These are phyloP conservation scores for Antheraea mylitta DNA, from an alignment of 1,140 invertebrate genomes.

Conservation along the genomic window DNA sequence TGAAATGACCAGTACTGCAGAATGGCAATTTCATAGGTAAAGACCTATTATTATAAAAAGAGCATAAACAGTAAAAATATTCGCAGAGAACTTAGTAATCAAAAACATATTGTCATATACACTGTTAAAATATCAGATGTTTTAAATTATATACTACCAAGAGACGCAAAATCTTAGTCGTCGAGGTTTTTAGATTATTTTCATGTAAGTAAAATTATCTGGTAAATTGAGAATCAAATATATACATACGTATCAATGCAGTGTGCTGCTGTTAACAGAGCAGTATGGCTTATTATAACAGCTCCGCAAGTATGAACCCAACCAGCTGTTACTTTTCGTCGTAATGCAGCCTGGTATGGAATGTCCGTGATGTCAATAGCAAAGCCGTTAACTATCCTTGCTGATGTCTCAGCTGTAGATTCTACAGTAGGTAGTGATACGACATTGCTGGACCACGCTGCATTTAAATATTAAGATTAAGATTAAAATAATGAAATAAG, in stretches of 20 bases:
- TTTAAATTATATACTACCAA: no score
- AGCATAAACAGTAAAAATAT: no score
- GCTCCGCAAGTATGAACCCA: constrained; percentile 66
- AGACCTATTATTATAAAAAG: no score
- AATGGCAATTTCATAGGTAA: no score
- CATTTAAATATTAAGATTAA: not conserved
- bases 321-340: constrained; percentile 35
- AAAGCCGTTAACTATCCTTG: constrained; percentile 64
- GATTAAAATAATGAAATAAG: not conserved
- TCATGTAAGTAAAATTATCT: not conserved
- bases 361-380: constrained; percentile 53
- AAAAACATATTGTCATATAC: no score
- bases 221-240: constrained; percentile 6
- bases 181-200: no score
- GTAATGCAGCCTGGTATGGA: constrained; percentile 60
- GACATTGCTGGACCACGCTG: constrained; percentile 13
- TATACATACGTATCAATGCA: constrained; percentile 51
- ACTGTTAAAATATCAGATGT: no score
- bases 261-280: constrained; percentile 60
- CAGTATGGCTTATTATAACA: constrained; percentile 44
- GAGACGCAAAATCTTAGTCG: no score
- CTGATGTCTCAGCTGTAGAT: constrained; percentile 20
- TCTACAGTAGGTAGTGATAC: constrained; percentile 20
- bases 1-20: no score
- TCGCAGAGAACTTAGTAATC: no score